Conservation (phyloP, 1,140 invertebrate genomes). For the Antheraea pernyi region DNA sequence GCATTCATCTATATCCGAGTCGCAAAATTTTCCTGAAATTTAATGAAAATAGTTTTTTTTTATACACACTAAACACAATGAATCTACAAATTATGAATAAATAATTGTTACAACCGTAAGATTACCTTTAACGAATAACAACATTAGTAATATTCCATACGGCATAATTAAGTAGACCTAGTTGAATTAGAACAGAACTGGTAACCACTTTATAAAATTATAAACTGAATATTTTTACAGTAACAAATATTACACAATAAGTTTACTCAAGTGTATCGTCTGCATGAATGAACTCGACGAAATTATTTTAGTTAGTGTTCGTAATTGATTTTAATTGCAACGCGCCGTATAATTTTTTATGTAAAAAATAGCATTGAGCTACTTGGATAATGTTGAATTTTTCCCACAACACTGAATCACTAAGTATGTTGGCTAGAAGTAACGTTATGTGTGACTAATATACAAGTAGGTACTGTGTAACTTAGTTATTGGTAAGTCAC, state of each 20-base stretch:
- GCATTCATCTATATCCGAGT: conserved; percentile 90
- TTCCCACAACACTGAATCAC: conserved; percentile 3
- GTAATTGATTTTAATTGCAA: conserved; percentile 1
- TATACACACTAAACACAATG: neutral
- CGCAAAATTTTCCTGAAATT: conserved; percentile 83
- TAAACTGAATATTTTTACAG: neutral
- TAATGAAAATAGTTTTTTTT: conserved; percentile 14
- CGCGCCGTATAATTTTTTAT: neutral
- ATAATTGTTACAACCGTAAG: neutral
- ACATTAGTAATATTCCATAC: conserved; percentile 13
- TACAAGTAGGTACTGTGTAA: neutral
- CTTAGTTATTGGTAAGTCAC: neutral
- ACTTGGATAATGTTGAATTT: neutral
- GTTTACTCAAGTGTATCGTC: conserved; percentile 28
- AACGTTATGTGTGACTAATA: conserved; percentile 4
- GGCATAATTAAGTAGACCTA: conserved; percentile 15
- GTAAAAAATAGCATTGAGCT: conserved; percentile 1
- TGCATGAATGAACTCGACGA: neutral
- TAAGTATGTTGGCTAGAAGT: neutral
- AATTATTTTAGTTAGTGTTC: neutral
- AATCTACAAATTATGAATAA: neutral
- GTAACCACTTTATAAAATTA: conserved; percentile 1
- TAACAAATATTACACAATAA: conserved; percentile 15
- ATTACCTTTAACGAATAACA: conserved; percentile 26
- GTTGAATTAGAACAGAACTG: conserved; percentile 3